Conservation (phyloP, 2,888 invertebrate genomes). For the Endotricha flammealis region DNA sequence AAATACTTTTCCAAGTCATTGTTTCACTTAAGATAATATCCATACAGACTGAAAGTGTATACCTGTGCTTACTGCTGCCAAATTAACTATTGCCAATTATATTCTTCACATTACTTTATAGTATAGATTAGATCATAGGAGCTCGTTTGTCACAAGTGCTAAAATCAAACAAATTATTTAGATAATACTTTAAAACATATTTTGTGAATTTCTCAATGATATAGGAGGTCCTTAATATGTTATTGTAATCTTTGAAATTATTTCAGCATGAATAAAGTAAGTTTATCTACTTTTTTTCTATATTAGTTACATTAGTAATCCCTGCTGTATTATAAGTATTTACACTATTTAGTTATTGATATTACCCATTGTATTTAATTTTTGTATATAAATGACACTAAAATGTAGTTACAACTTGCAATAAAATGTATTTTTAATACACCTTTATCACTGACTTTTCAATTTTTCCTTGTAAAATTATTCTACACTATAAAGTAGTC, state of each 20-base stretch:
- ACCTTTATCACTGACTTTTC: conserved; percentile 51
- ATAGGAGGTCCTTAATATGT: conserved; percentile 23
- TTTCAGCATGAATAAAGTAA: conserved; percentile 25
- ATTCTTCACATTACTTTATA: conserved; percentile 14
- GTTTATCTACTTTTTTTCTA: conserved; percentile 14
- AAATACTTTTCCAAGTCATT: conserved; percentile 17
- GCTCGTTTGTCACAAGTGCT: conserved; percentile 4
- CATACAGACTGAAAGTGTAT: conserved; percentile 38
- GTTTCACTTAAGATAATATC: conserved; percentile 23
- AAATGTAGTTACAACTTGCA: conserved; percentile 71
- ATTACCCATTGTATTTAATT: conserved; percentile 61
- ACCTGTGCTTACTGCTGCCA: conserved; percentile 51
- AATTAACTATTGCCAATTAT: conserved; percentile 52
- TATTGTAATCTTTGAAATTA: conserved; percentile 39
- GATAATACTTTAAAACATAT: neutral
- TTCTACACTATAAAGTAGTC: too few relatives aligned
- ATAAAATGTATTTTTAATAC: conserved; percentile 78
- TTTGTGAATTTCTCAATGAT: conserved; percentile 3
- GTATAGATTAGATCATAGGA: conserved; percentile 8
- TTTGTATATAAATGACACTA: conserved; percentile 75
- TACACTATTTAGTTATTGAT: conserved; percentile 44
- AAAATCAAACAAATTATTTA: conserved; percentile 1
- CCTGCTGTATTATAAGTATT: conserved; percentile 48
- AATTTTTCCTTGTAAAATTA: too few relatives aligned
- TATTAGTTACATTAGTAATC: conserved; percentile 27